Percentiles rank a stretch among this genome's conserved stretches.
These are phyloP conservation scores for Archocentrus centrarchus DNA, from an alignment of 2,113 vertebrate species.

Conservation along the genomic window DNA sequence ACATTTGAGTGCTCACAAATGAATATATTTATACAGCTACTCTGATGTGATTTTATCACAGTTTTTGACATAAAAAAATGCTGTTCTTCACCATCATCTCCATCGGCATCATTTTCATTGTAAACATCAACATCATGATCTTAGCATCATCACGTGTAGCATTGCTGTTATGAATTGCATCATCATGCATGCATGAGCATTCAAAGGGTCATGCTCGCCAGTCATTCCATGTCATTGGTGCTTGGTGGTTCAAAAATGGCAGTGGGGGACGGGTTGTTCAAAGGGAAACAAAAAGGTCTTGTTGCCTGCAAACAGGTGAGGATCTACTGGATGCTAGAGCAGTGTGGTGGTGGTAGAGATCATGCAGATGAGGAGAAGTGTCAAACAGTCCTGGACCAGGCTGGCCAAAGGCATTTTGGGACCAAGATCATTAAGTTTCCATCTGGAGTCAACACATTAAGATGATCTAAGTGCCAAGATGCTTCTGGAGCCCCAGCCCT, in stretches of 20 bases:
- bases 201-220: constrained; percentile 80
- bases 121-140: constrained; percentile 42
- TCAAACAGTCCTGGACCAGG: constrained; percentile 72
- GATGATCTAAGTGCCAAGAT: constrained; percentile 63
- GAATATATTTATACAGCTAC: background rate
- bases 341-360: constrained; percentile 61
- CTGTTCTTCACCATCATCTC: constrained; percentile 35
- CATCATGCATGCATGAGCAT: constrained; percentile 82
- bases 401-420: constrained; percentile 62
- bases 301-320: constrained; percentile 61
- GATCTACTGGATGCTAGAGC: constrained; percentile 64
- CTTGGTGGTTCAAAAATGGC: constrained; percentile 47
- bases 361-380: constrained; percentile 80
- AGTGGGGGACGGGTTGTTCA: constrained; percentile 21
- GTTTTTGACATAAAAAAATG: background rate
- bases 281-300: constrained; percentile 37
- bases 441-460: background rate
- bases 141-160: constrained; percentile 50
- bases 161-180: constrained; percentile 68
- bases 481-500: constrained; percentile 59
- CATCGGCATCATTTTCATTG: constrained; percentile 48
- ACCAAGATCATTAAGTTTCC: constrained; percentile 48
- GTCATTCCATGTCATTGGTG: constrained; percentile 74
- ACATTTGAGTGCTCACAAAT: background rate
- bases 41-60: background rate